A percentile compares a stretch with the other conserved stretches of the same genome.
Conservation (phyloP, 2,888 invertebrate species). For the Apomyelois bistriatella region DNA sequence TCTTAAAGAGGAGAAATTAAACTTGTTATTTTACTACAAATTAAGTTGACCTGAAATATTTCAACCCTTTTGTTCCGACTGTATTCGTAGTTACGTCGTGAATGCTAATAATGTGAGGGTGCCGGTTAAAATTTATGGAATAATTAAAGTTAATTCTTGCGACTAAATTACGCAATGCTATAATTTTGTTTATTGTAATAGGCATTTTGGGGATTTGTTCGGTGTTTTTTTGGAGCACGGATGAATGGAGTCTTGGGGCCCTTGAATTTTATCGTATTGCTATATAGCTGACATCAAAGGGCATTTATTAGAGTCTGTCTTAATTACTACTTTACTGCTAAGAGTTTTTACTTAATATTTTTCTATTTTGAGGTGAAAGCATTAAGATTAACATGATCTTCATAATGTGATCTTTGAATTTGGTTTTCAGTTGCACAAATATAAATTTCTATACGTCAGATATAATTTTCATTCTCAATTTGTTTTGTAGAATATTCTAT, state of each 20-base stretch:
- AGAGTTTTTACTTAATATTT: too few relatives aligned
- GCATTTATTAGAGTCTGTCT: too few relatives aligned
- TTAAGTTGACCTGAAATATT: constrained; percentile 70
- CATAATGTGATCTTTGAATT: too few relatives aligned
- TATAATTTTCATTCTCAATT: too few relatives aligned
- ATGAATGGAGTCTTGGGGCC: not conserved
- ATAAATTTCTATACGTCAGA: not conserved
- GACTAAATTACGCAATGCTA: constrained; percentile 50
- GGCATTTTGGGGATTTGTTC: constrained; percentile 37
- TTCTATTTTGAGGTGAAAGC: too few relatives aligned
- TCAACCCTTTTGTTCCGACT: constrained; percentile 67
- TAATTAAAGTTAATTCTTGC: constrained; percentile 70
- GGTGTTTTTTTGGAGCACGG: constrained; percentile 27
- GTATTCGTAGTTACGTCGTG: constrained; percentile 55
- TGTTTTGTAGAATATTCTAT: too few relatives aligned
- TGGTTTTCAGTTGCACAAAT: too few relatives aligned
- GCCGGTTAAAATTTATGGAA: constrained; percentile 70
- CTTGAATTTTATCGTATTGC: not conserved
- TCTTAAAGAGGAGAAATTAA: constrained; percentile 59
- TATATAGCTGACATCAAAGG: too few relatives aligned
- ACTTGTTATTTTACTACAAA: constrained; percentile 61
- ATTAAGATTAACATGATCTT: too few relatives aligned
- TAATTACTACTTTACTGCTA: too few relatives aligned
- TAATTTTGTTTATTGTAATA: constrained; percentile 49
- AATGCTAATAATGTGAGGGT: constrained; percentile 75